Conservation (phyloP, 2,797 vertebrate genomes). For the Furcifer pardalis region DNA sequence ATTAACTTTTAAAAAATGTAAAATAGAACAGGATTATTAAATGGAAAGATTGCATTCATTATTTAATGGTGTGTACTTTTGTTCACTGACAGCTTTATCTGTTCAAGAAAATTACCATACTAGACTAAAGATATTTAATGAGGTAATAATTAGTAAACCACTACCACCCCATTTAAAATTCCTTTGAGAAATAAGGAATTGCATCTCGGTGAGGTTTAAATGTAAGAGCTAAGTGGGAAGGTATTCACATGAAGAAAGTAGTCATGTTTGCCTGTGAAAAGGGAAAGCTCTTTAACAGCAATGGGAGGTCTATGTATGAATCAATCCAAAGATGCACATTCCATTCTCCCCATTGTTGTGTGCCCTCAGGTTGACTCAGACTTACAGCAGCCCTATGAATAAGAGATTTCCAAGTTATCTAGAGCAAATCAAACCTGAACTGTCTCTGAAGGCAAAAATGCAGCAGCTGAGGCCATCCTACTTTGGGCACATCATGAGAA, state of each 20-base stretch:
- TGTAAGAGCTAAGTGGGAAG: background rate
- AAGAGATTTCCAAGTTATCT: too few species aligned
- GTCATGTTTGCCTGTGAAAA: background rate
- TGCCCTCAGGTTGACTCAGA: too few species aligned
- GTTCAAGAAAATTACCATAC: slow-evolving; percentile 68
- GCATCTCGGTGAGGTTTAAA: slow-evolving; percentile 23
- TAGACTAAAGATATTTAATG: slow-evolving; percentile 66
- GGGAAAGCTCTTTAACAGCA: background rate
- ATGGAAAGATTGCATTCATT: slow-evolving; percentile 56
- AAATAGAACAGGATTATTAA: slow-evolving; percentile 63
- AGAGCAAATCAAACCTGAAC: too few species aligned
- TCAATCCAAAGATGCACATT: background rate
- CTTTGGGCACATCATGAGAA: too few species aligned
- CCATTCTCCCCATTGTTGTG: too few species aligned
- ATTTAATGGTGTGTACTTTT: slow-evolving; percentile 70
- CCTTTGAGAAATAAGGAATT: slow-evolving; percentile 67
- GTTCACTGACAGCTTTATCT: slow-evolving; percentile 64
- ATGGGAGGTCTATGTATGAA: background rate
- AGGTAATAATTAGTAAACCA: slow-evolving; percentile 68
- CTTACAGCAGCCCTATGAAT: too few species aligned
- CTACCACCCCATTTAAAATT: slow-evolving; percentile 55
- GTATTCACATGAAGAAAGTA: background rate
- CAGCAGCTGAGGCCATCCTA: too few species aligned
- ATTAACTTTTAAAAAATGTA: slow-evolving; percentile 52
- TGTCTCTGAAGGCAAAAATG: too few species aligned